Evolutionary conservation across 1,140 invertebrate genomes (phyloP), one percentile per base, ranked within the genome.

Genomic region (Goniozus legneri): DNA sequence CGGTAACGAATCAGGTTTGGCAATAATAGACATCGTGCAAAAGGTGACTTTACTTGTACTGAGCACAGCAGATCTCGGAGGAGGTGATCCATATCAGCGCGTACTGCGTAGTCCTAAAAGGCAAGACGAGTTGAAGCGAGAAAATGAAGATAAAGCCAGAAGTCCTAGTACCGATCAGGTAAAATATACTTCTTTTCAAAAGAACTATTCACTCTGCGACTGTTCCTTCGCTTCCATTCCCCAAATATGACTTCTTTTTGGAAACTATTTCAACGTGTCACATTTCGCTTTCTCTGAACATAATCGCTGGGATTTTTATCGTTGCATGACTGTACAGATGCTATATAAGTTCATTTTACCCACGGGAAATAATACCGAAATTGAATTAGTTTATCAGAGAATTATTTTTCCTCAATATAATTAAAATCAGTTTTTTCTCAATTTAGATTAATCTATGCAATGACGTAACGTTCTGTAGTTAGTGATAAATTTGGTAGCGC

Each of bases 141-240:
- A 79, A 13, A 81, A 84, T 62, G 82, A 86, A 52, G 82, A 86
- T 65, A 79, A 88, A 69, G 85, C 84, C 50, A 82, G 89, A 65
- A 94, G 91, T 65, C 91, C 92, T 33, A 91, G 87, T 66, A 88
- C 87, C 73, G 92, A 96, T 78, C 91, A 94, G 88, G 92, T 92
- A 83, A 80, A 65, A 61, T 64, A 52, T 55, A 56, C 39, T 62
- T 56, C 42, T 38, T 47, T 50, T 36, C 40, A 6, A 27, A 6
- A 27, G 10, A 27, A 4, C 24, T 27, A 4, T 27, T 27, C 24
- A 10, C 10, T 30, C 27, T 41, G 19, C 40, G 14, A 21, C 20
- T 21, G 16, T 30, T 45, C 27, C 33, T 32, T 33, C 10, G 20
- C 44, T 47, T 20, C 36, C 20, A 16, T 14, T 39, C 22, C 19